Evolutionary conservation across 2,888 invertebrate genomes (phyloP), one percentile per base, ranked within the genome.

Genomic region (Ceraclea dissimilis): DNA sequence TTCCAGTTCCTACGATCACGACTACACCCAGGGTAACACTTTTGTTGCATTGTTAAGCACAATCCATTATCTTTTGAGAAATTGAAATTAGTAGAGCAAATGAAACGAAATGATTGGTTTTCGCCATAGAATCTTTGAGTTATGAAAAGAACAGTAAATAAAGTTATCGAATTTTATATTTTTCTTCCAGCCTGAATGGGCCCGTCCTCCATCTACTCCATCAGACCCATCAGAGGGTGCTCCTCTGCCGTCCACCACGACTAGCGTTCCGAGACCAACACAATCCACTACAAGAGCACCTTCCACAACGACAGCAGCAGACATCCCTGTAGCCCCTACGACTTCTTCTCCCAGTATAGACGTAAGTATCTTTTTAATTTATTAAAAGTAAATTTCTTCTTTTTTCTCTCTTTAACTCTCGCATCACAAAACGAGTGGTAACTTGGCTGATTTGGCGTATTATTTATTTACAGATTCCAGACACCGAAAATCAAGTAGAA

Each of bases 101-200:
- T n/a, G n/a, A n/a, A n/a, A n/a, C n/a, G n/a, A n/a, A n/a, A n/a
- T n/a, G n/a, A n/a, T n/a, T n/a, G n/a, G n/a, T n/a, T n/a, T n/a
- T n/a, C n/a, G n/a, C n/a, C n/a, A n/a, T n/a, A n/a, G n/a, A n/a
- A n/a, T 10, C 26, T 26, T 26, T 43, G 5, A 13, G 43, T 43
- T 43, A 43, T 33, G 43, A 16, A 43, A 43, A 5, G 43, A 4
- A 4, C 43, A 43, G 43, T 43, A 13, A 43, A 43, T 6, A 4
- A 26, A 26, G 26, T 43, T 13, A 43, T 33, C 13, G 33, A 10
- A 33, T 26, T 10, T 26, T 26, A 4, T 26, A 26, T 26, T 26
- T 26, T 26, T 6, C 57, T 66, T 71, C 43, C 66, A 88, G 88
- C 89, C 89, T 64, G 88, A 89, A 67, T 90, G 90, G 90, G 87